These are phyloP conservation scores for Psylliodes chrysocephalus DNA, from an alignment of 2,888 invertebrate genomes.

Conservation along the genomic window DNA sequence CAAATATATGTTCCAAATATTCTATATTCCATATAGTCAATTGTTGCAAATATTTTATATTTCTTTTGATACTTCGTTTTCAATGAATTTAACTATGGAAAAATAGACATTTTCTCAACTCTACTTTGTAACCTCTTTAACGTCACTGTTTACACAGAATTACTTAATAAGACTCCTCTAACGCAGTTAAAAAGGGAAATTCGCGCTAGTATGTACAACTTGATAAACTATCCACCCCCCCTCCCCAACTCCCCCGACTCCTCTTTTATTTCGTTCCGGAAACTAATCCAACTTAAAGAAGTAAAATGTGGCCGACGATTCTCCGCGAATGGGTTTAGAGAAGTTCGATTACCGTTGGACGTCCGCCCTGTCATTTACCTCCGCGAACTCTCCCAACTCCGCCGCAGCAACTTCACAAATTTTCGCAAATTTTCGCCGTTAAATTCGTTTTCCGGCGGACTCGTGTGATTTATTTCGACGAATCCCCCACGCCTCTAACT, in stretches of 20 bases:
- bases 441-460: constrained; percentile 28
- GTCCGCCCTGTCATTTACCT: constrained; percentile 37
- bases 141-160: background rate
- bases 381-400: constrained; percentile 23
- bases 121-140: no score
- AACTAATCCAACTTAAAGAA: constrained; percentile 25
- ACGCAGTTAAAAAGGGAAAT: background rate
- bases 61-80: no score
- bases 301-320: constrained; percentile 25
- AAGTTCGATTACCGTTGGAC: constrained; percentile 32
- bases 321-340: constrained; percentile 25
- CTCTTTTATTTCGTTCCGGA: constrained; percentile 16
- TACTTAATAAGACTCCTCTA: background rate
- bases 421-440: constrained; percentile 43
- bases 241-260: background rate
- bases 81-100: no score
- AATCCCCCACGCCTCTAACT: constrained; percentile 28
- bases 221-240: background rate
- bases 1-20: no score
- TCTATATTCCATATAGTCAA: no score
- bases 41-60: no score
- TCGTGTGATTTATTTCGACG: constrained; percentile 40
- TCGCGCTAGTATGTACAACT: background rate
- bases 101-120: no score
- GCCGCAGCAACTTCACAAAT: constrained; percentile 31